Conservation (phyloP, 1,140 invertebrate species). For the Drosophila kohkoa region DNA sequence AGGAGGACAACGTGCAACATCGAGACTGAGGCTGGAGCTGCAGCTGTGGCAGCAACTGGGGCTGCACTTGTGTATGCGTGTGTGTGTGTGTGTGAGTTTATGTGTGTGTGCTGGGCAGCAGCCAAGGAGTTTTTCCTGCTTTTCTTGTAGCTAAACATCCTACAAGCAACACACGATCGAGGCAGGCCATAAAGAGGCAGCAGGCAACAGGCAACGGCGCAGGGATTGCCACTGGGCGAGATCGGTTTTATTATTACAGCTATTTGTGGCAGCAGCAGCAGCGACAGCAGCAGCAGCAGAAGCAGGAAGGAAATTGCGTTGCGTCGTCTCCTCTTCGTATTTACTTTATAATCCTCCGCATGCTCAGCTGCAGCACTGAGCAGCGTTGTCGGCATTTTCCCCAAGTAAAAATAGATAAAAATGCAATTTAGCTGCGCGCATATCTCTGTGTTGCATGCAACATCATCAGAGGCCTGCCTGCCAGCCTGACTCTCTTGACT, state of each 20-base stretch:
- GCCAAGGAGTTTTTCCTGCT: slow-evolving; percentile 82
- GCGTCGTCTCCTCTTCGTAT: slow-evolving; percentile 24
- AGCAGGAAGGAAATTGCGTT: slow-evolving; percentile 75
- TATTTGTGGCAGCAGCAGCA: slow-evolving; percentile 65
- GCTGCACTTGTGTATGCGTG: slow-evolving; percentile 15
- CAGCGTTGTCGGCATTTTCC: slow-evolving; percentile 61
- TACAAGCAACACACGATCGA: slow-evolving; percentile 50
- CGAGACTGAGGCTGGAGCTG: slow-evolving; percentile 14
- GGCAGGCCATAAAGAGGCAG: slow-evolving; percentile 20
- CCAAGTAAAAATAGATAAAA: slow-evolving; percentile 80
- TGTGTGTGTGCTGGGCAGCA: slow-evolving; percentile 45
- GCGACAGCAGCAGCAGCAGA: slow-evolving; percentile 9
- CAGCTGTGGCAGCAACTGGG: slow-evolving; percentile 20
- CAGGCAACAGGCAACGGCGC: slow-evolving; percentile 24
- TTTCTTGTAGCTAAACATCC: slow-evolving; percentile 74
- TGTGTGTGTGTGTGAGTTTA: slow-evolving; percentile 13
- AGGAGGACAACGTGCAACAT: slow-evolving; percentile 57
- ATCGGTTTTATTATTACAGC: slow-evolving; percentile 75
- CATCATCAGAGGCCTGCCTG: slow-evolving; percentile 4
- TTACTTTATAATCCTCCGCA: slow-evolving; percentile 72
- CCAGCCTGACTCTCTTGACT: too few relatives aligned
- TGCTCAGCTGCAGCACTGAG: slow-evolving; percentile 28
- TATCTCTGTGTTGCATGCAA: slow-evolving; percentile 39
- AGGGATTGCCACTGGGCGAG: slow-evolving; percentile 31
- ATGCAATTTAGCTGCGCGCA: slow-evolving; percentile 69